Evolutionary conservation across 2,113 vertebrate genomes (phyloP), one percentile per base, ranked within the genome.

Genomic region (Seriola aureovittata): DNA sequence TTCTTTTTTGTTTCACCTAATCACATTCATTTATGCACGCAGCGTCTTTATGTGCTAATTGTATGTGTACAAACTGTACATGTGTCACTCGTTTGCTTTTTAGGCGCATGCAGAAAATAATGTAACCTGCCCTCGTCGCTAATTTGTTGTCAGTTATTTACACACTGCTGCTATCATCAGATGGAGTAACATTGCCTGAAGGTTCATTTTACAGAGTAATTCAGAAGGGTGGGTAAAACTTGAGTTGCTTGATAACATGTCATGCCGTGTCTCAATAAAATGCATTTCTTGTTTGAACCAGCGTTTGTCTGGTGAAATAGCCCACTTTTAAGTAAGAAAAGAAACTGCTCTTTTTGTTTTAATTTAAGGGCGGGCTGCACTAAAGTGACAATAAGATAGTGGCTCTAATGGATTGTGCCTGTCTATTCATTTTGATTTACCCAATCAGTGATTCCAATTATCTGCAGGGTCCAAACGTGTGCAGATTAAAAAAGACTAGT

Each of bases 391-490:
- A 62, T 17, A 25, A 48, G 8, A 75, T 54, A 55, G 32, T 25
- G 3, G 57, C 16, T 36, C n/a, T 73, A 36, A 73, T 48, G n/a
- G 14, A 60, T 63, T 25, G 5, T 46, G 48, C 9, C 5, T 34
- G 29, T 69, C 48, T 29, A 23, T 78, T 80, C 11, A 58, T 79
- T 74, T 71, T 57, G 12, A 52, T 70, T 40, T 25, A 57, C 19
- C 17, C 40, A 48, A 54, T 69, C 25, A 29, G 29, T 32, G 63
- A 60, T 34, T 62, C 60, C 57, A 14, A 38, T 59, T 44, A 50
- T 60, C 40, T 14, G 5, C 21, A 54, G 34, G 62, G 34, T 72
- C 68, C 34, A 66, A 77, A 76, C 38, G 50, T 77, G 75, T 82
- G 68, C 52, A 62, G 68, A 50, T 63, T 75, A 66, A 73, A 65